Conservation (phyloP, 2,797 vertebrate genomes). For the Platyrinchus mystaceus region DNA sequence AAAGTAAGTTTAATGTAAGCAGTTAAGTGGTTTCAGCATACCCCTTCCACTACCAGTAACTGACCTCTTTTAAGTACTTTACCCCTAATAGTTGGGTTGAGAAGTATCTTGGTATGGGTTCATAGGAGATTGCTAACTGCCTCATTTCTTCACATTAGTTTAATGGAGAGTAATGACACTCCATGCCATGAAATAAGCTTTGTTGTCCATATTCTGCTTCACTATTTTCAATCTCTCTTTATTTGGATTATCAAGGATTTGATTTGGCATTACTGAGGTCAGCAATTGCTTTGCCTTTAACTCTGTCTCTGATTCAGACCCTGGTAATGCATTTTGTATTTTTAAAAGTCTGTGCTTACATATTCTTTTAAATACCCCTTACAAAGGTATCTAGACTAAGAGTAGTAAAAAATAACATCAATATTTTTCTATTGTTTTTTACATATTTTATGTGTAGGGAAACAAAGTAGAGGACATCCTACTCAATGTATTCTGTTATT, state of each 20-base stretch:
- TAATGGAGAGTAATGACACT: slow-evolving; percentile 54
- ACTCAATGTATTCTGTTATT: background rate
- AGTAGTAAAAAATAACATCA: background rate
- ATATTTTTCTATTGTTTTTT: background rate
- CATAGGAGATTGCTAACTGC: slow-evolving; percentile 22
- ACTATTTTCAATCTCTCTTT: background rate
- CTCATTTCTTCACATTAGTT: slow-evolving; percentile 67
- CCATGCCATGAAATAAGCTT: slow-evolving; percentile 10
- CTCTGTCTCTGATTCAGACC: background rate
- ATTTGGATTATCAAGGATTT: background rate
- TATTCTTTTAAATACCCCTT: background rate
- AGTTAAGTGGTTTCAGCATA: slow-evolving; percentile 54
- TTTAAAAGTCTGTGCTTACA: background rate
- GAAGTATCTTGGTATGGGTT: slow-evolving; percentile 46
- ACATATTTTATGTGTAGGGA: background rate
- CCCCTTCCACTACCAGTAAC: slow-evolving; percentile 66
- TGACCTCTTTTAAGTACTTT: slow-evolving; percentile 74
- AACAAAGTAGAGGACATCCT: background rate
- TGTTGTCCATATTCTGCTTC: background rate
- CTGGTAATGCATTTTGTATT: background rate
- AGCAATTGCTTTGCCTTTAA: background rate
- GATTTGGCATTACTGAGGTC: background rate
- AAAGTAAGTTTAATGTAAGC: slow-evolving; percentile 68
- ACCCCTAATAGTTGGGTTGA: slow-evolving; percentile 65
- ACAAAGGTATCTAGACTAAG: background rate